These are phyloP conservation scores for Neuroscelio doddi DNA, from an alignment of 2,888 invertebrate genomes.

Conservation along the genomic window DNA sequence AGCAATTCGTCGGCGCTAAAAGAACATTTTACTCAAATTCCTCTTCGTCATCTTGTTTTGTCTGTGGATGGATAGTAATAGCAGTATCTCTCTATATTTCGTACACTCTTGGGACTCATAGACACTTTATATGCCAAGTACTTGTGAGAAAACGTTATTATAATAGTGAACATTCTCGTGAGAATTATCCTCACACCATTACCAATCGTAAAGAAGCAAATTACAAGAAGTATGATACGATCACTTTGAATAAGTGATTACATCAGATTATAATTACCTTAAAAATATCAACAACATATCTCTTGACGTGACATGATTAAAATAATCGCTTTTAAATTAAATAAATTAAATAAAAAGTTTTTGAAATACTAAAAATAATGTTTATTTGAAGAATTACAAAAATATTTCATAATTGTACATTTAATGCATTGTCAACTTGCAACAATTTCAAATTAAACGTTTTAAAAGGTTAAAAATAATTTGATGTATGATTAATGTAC, in stretches of 20 bases:
- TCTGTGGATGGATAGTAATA: conserved; percentile 20
- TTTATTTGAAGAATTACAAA: too few relatives aligned
- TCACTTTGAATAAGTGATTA: conserved; percentile 32
- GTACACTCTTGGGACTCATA: conserved; percentile 51
- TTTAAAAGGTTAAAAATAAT: too few relatives aligned
- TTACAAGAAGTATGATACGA: conserved; percentile 43
- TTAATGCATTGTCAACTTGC: too few relatives aligned
- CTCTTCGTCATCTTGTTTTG: conserved; percentile 21
- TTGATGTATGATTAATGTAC: too few relatives aligned
- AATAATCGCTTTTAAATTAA: too few relatives aligned
- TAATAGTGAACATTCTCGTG: conserved; percentile 59
- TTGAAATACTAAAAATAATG: too few relatives aligned
- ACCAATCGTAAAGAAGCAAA: conserved; percentile 38
- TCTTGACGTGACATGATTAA: too few relatives aligned
- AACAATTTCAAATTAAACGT: too few relatives aligned
- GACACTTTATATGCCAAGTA: conserved; percentile 63
- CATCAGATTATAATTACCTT: conserved; percentile 5
- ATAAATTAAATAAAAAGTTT: too few relatives aligned
- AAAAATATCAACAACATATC: too few relatives aligned
- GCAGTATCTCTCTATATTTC: conserved; percentile 18
- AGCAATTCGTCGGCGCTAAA: conserved; percentile 10
- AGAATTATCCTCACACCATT: conserved; percentile 47
- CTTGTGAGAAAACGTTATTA: conserved; percentile 65
- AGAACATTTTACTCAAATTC: background rate
- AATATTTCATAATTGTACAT: too few relatives aligned